Conservation (phyloP, 1,140 invertebrate species). For the Steinernema feltiae region DNA sequence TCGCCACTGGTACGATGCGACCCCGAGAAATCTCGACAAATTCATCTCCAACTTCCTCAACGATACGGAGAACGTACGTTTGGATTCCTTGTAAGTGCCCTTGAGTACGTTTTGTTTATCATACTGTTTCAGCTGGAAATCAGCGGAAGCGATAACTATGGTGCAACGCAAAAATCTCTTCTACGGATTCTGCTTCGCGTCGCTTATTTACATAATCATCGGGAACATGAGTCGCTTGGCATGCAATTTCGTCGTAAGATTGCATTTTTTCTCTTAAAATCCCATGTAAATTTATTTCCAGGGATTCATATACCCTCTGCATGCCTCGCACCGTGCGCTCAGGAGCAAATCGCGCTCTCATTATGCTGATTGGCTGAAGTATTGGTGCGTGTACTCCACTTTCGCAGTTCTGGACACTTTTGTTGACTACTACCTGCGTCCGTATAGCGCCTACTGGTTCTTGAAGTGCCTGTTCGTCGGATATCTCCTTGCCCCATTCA, state of each 20-base stretch:
- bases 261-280: background rate
- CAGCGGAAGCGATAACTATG: background rate
- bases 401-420: background rate
- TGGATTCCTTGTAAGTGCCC: background rate
- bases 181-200: background rate
- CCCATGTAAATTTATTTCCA: background rate
- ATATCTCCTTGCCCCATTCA: background rate
- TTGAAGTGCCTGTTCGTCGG: slow-evolving; percentile 3
- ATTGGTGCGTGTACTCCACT: slow-evolving; percentile 2
- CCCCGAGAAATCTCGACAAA: background rate
- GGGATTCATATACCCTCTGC: slow-evolving; percentile 2
- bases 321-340: background rate
- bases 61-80: background rate
- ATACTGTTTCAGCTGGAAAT: background rate
- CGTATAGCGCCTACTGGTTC: background rate
- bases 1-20: background rate
- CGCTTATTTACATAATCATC: background rate
- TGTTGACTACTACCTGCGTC: background rate
- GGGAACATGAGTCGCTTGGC: background rate
- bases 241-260: background rate
- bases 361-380: background rate
- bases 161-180: background rate
- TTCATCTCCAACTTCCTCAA: background rate
- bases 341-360: background rate
- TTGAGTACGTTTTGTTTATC: background rate